Base-by-base conservation (phyloP, 2,888 invertebrate genomes). In the Clitarchus hookeri region DNA sequence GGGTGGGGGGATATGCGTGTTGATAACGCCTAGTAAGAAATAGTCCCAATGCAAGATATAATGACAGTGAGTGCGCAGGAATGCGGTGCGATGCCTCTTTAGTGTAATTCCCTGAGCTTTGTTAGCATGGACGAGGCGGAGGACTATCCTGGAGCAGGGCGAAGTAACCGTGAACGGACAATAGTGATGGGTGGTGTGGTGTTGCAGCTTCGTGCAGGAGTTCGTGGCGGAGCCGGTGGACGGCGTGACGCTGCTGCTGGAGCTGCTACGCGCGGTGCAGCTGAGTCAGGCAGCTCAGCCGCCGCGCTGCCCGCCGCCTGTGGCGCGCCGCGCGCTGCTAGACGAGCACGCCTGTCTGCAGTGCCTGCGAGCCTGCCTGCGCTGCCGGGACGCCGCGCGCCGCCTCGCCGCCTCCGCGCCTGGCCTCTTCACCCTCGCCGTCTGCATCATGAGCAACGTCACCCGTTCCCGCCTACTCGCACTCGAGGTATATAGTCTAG, bases 341-440 rank as follows among this genome's bases (percentile, higher is more conserved):
- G 98, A 98, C 91, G 98, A 98, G 91, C 93, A 97, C 89, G 96
- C 97, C 87, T 98, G 97, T 91, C 93, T 98, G 92, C 96, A 98
- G 92, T 98, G 98, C 90, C 92, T 98, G 8, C 95, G 96, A 90
- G 95, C 95, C 88, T 96, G 96, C 89, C 94, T 95, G 88, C 93
- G 97, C 87, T 96, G 96, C 90, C 93, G 95, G 83, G 97, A 97
- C 90, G 96, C 97, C 85, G 94, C 96, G 79, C 92, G 96, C 86
- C 93, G 96, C 88, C 92, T 97, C 89, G 95, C 96, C 26, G 93
- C 95, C 19, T 95, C 96, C 19, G 95, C 96, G 11, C 95, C 96
- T 26, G 97, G 97, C 12, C 94, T 97, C 19, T 96, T 97, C 92
- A 96, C 97, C 0, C 92, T 97, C 48, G 96, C 97, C 9, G 96